These are phyloP conservation scores for Acronicta psi DNA, from an alignment of 2,888 invertebrate genomes.

Conservation along the genomic window DNA sequence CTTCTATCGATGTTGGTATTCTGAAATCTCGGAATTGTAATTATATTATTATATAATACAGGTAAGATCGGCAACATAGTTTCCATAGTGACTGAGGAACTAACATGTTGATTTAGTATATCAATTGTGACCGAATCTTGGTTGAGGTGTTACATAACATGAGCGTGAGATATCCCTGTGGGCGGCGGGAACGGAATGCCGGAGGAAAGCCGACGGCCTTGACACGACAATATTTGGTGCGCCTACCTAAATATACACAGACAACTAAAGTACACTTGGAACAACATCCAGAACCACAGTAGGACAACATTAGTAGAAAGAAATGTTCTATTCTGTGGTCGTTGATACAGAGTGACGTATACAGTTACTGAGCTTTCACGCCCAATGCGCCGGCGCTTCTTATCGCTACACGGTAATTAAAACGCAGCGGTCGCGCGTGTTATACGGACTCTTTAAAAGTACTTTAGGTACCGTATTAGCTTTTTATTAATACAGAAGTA, in stretches of 20 bases:
- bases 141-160: slow-evolving; percentile 80
- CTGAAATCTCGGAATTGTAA: slow-evolving; percentile 19
- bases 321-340: slow-evolving; percentile 65
- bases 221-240: slow-evolving; percentile 86
- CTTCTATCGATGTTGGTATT: slow-evolving; percentile 26
- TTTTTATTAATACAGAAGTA: slow-evolving; percentile 3
- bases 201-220: slow-evolving; percentile 88
- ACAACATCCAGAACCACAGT: slow-evolving; percentile 53
- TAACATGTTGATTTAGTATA: slow-evolving; percentile 61
- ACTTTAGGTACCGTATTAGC: slow-evolving; percentile 4
- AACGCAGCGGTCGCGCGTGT: slow-evolving; percentile 64
- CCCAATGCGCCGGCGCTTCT: slow-evolving; percentile 77
- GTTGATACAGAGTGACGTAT: slow-evolving; percentile 65
- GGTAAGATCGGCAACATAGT: slow-evolving; percentile 18
- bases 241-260: slow-evolving; percentile 75
- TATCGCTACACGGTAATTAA: slow-evolving; percentile 78
- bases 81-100: slow-evolving; percentile 25
- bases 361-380: slow-evolving; percentile 80
- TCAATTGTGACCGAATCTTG: slow-evolving; percentile 81
- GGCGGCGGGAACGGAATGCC: slow-evolving; percentile 86
- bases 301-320: slow-evolving; percentile 35
- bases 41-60: slow-evolving; percentile 15
- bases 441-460: slow-evolving; percentile 58
- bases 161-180: slow-evolving; percentile 87
- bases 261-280: slow-evolving; percentile 50